Evolutionary conservation across 2,797 vertebrate genomes (phyloP), one percentile per base, ranked within the genome.

Genomic region (Phrynocephalus guinanensis): DNA sequence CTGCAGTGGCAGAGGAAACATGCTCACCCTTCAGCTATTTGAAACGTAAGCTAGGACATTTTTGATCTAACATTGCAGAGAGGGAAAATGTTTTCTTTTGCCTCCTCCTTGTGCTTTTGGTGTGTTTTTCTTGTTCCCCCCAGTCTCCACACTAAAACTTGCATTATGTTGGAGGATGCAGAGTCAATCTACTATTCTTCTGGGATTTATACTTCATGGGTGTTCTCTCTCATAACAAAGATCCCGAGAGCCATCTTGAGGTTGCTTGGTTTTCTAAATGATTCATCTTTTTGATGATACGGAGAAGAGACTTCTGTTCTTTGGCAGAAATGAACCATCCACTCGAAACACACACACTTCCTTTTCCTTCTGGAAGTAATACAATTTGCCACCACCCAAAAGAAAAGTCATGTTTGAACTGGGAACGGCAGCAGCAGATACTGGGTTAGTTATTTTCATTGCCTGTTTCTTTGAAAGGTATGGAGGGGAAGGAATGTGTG

Each of bases 361-460:
- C 87, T 91, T 70, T 82, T 87, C 91, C 89, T 77, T 73, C 78
- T 72, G 87, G 87, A 89, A 85, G 85, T 71, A 92, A 60, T 60
- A n/a, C 24, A 2, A 9, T 7, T 30, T 28, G 10, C 52, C 78
- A 6, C n/a, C 60, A 63, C 75, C 89, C 77, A 28, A 90, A 86
- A 18, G 18, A 92, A 91, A 2, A 60, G 77, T 86, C 90, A 89
- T 73, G 76, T 90, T 87, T 94, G 91, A 68, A 89, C 85, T 87
- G 92, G 90, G 77, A 93, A 81, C 92, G 90, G 84, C 90, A 83
- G 80, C 83, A 85, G 71, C 89, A 38, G 33, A 92, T 93, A 92
- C 28, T 78, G 86, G 67, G 85, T 83, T 90, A 83, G 88, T 79
- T 93, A 90, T 94, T 95, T 93, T 89, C 84, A 84, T 86, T 89